phyloP scores from a whole-genome alignment of 2,888 invertebrate genomes.

The Magallana nippona region DNA sequence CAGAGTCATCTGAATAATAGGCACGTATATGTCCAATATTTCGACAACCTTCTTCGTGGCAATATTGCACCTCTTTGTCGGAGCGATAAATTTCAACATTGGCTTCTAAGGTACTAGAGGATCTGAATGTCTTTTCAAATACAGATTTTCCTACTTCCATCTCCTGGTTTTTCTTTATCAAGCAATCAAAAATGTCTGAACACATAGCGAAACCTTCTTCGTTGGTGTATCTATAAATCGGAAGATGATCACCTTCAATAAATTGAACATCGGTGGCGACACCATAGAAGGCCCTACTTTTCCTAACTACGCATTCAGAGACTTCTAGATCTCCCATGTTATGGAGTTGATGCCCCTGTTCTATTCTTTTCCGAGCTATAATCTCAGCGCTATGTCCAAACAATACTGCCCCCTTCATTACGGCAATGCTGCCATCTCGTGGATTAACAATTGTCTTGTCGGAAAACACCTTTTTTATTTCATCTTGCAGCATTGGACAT shows the following conservation, averaged over 20 bases:
- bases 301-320: neutral
- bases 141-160: neutral
- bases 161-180: neutral
- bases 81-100: neutral
- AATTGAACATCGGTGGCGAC: neutral
- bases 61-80: neutral
- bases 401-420: conserved; percentile 55
- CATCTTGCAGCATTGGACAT: conserved; percentile 45
- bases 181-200: neutral
- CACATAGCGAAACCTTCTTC: neutral
- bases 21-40: neutral
- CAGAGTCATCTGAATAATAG: neutral
- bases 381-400: conserved; percentile 52
- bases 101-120: neutral
- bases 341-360: neutral
- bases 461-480: conserved; percentile 43
- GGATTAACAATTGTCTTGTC: conserved; percentile 43
- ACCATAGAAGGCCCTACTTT: neutral
- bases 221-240: neutral
- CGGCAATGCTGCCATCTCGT: conserved; percentile 41
- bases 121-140: neutral
- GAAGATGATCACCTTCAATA: neutral
- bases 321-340: neutral
- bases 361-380: conserved; percentile 19
- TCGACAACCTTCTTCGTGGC: neutral